A percentile compares a stretch with the other conserved stretches of the same genome.
phyloP scores from a whole-genome alignment of 2,797 vertebrate genomes.

The Schizothorax lantsangensis region DNA sequence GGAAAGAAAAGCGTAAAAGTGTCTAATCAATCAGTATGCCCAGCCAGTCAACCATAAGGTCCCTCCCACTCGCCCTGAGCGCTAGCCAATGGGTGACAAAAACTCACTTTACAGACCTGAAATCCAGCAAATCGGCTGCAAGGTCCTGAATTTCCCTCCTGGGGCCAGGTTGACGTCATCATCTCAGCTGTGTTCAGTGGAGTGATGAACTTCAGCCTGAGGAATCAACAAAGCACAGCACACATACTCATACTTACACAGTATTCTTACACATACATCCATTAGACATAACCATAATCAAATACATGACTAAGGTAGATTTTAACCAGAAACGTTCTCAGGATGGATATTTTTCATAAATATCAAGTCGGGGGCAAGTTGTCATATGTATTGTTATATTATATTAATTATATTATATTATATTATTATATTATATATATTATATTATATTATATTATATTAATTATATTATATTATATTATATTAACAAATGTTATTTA shows the following conservation, averaged over 20 bases:
- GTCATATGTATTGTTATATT: not conserved
- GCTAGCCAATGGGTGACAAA: not conserved
- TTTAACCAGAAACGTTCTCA: not conserved
- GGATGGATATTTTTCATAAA: not conserved
- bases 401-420: too few relatives aligned
- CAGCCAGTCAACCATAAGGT: conserved; percentile 37
- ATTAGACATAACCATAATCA: not conserved
- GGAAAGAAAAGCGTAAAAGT: conserved; percentile 32
- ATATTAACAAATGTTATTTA: not conserved
- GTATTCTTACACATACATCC: conserved; percentile 8
- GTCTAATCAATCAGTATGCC: conserved; percentile 37
- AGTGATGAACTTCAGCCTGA: conserved; percentile 36
- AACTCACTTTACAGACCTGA: not conserved
- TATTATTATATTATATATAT: not conserved
- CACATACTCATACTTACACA: conserved; percentile 17
- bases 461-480: not conserved
- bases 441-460: too few relatives aligned
- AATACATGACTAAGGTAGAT: not conserved
- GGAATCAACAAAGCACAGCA: conserved; percentile 37
- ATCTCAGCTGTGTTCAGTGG: conserved; percentile 55
- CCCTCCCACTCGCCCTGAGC: not conserved
- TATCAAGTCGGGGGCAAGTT: not conserved
- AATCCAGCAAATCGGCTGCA: conserved; percentile 23
- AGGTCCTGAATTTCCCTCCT: conserved; percentile 26
- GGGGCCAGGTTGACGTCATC: conserved; percentile 38